phyloP scores from a whole-genome alignment of 2,888 invertebrate genomes.

The Panopea generosa region DNA sequence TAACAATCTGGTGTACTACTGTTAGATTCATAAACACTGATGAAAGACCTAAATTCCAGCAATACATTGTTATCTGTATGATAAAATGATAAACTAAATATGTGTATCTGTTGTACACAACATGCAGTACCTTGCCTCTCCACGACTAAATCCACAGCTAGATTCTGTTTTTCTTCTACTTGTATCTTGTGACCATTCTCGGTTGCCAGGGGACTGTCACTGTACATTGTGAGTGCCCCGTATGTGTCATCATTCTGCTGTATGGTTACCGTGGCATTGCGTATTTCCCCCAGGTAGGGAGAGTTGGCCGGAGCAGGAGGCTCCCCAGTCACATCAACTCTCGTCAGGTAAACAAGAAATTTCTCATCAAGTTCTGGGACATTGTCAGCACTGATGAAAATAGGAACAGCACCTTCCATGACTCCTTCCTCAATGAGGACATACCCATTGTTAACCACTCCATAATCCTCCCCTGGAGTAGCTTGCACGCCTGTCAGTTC shows the following conservation, averaged over 20 bases:
- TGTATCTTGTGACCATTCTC: conserved; percentile 69
- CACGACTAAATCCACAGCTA: conserved; percentile 81
- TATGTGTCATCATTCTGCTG: conserved; percentile 81
- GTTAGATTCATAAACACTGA: no score
- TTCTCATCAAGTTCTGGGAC: conserved; percentile 82
- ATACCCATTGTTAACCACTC: conserved; percentile 68
- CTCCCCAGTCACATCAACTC: conserved; percentile 73
- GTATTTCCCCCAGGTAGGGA: conserved; percentile 73
- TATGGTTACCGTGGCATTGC: conserved; percentile 75
- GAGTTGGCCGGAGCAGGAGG: conserved; percentile 67
- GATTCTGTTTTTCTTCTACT: conserved; percentile 79
- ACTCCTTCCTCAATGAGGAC: conserved; percentile 74
- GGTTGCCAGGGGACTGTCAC: conserved; percentile 74
- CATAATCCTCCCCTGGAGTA: conserved; percentile 76
- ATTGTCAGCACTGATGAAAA: conserved; percentile 77
- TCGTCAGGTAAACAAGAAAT: conserved; percentile 71
- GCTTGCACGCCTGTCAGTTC: conserved; percentile 72
- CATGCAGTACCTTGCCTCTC: conserved; percentile 83
- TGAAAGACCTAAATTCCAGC: no score
- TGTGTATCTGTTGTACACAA: no score
- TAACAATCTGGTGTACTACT: no score
- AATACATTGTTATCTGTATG: no score
- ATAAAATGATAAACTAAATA: no score
- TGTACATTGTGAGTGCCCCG: conserved; percentile 80
- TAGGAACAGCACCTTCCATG: conserved; percentile 71